A percentile compares a stretch with the other conserved stretches of the same genome.
Evolutionary conservation across 2,888 invertebrate species (phyloP).

Genomic region (Cerceris ruficornis): DNA sequence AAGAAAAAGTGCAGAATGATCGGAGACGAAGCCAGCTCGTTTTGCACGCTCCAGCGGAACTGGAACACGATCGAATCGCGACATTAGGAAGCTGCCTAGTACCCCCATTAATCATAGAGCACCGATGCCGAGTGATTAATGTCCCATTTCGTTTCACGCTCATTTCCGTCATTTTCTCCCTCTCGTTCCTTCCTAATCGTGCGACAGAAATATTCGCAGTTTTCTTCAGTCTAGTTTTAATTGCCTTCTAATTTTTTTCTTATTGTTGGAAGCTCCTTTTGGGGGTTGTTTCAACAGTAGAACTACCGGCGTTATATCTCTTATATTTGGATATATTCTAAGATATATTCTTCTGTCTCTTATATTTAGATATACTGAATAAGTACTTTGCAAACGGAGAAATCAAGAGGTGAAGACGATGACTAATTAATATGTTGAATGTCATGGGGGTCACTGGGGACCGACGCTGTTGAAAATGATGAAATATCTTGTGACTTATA

Average conservation of each 20-base stretch:
- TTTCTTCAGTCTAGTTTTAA: not conserved
- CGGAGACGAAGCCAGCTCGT: constrained; percentile 11
- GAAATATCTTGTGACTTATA: no score
- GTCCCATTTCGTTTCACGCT: constrained; percentile 51
- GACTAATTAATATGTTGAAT: no score
- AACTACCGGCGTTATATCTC: no score
- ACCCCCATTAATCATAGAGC: constrained; percentile 73
- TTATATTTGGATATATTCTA: no score
- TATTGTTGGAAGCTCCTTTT: no score
- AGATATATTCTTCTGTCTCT: no score
- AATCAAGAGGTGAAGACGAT: no score
- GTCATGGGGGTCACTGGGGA: no score
- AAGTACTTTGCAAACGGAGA: no score
- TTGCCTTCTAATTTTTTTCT: not conserved
- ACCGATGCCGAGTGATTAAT: constrained; percentile 73
- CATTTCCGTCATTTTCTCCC: constrained; percentile 18
- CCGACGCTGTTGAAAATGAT: no score
- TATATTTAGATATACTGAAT: no score
- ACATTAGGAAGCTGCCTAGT: constrained; percentile 64
- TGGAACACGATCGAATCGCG: constrained; percentile 68
- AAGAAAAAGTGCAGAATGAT: constrained; percentile 20
- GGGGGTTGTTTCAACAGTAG: no score
- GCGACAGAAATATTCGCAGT: not conserved
- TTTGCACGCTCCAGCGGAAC: constrained; percentile 51
- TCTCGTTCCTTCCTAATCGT: constrained; percentile 6